A percentile compares a stretch with the other conserved stretches of the same genome.
phyloP scores from a whole-genome alignment of 2,113 vertebrate genomes.

The Odocoileus hemionus region DNA sequence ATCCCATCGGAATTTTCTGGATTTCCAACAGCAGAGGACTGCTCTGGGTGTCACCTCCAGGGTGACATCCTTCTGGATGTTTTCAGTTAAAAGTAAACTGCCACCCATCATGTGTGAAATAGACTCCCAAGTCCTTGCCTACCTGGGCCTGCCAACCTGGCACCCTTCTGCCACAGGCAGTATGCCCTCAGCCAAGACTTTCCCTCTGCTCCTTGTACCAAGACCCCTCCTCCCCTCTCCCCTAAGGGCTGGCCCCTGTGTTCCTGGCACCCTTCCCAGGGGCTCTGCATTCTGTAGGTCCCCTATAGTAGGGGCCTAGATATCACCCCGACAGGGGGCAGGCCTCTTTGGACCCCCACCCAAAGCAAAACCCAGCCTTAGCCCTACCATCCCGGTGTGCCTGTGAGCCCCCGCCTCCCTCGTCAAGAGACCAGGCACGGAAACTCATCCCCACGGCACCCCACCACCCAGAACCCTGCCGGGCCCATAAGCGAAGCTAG shows the following conservation, averaged over 20 bases:
- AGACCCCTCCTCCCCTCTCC: not conserved
- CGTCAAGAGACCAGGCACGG: no score
- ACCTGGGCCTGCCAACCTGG: not conserved
- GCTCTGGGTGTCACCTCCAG: not conserved
- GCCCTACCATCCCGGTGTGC: not conserved
- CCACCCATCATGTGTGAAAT: not conserved
- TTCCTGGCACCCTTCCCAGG: not conserved
- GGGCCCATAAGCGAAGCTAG: not conserved
- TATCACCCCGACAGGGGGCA: not conserved
- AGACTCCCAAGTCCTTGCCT: not conserved
- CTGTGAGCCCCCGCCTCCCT: not conserved
- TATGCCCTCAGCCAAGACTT: fast-evolving
- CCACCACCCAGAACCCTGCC: not conserved
- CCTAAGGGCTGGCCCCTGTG: fast-evolving
- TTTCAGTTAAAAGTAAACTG: not conserved
- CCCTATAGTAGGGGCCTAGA: not conserved
- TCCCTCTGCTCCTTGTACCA: not conserved
- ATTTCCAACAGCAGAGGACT: not conserved
- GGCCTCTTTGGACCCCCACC: not conserved
- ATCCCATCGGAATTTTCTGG: not conserved
- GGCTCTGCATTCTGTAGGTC: not conserved
- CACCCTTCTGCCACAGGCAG: not conserved
- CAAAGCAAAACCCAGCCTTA: not conserved
- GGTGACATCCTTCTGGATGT: not conserved
- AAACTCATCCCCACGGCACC: fast-evolving